Base-by-base conservation (phyloP, 2,113 vertebrate species). In the Polypterus senegalus region DNA sequence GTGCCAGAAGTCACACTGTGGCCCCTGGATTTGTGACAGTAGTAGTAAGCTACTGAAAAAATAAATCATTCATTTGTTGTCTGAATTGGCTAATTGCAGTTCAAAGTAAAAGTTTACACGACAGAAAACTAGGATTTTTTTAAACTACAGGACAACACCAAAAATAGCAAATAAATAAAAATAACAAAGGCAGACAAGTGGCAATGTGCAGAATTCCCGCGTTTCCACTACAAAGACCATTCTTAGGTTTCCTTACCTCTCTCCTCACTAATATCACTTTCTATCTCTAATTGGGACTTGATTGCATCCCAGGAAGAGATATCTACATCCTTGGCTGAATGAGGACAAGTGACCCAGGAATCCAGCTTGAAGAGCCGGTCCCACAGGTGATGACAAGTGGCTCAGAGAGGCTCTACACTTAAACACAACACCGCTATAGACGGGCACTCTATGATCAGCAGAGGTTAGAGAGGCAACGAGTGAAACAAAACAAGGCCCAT, bases 401-500 rank as follows among this genome's bases (percentile, higher is more conserved):
- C 44, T 27, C 49, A 60, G 46, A 11, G 9, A 7, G 48, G 11
- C 51, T 55, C 59, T 49, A 46, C 27, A 11, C 45, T 43, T 48
- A 56, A 57, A 49, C 60, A 64, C 10, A 66, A 62, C 57, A 46
- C 54, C 61, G 49, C 49, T 53, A 9, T 48, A 45, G 46, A 70
- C 69, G 79, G 79, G 77, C 83, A 76, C 80, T 78, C 74, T 69
- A 69, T 75, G 69, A 79, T 80, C 75, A 74, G 79, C 73, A 80
- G 73, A 81, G 81, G 80, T 82, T 82, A 79, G 69, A 79, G 82
- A 74, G 79, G 77, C 74, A 81, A 67, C 66, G 73, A 69, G 81
- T 74, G 62, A 82, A 66, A 77, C 69, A 72, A 85, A 84, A 81
- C 75, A 79, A 71, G 74, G 78, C 63, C 78, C 78, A 86, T 86